phyloP scores from a whole-genome alignment of 1,140 invertebrate genomes.

The Scaptomyza graminum region DNA sequence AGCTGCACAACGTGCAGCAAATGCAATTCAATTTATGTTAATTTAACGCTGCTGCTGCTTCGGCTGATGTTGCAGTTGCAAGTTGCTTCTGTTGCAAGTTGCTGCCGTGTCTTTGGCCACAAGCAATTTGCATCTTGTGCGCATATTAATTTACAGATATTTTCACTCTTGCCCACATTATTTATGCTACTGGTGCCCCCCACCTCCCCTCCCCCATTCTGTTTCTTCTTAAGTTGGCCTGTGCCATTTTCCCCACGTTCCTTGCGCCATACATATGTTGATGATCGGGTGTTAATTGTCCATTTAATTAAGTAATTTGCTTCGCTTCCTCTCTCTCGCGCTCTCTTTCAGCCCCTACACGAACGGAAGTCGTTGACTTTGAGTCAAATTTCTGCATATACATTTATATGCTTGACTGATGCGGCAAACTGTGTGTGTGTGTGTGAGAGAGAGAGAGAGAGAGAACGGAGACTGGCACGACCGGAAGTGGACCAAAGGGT shows the following conservation, averaged over 20 bases:
- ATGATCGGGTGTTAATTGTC: conserved; percentile 77
- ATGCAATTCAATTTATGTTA: conserved; percentile 84
- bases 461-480: conserved; percentile 36
- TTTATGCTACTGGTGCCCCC: conserved; percentile 50
- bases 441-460: conserved; percentile 8
- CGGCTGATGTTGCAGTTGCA: conserved; percentile 35
- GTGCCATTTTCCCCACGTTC: conserved; percentile 28
- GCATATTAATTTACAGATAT: conserved; percentile 83
- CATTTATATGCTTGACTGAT: conserved; percentile 17
- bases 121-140: conserved; percentile 81
- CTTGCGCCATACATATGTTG: conserved; percentile 25
- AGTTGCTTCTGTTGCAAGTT: conserved; percentile 26
- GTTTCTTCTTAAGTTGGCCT: conserved; percentile 36
- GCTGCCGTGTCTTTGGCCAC: conserved; percentile 75
- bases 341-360: conserved; percentile 17
- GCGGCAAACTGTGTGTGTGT: neutral
- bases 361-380: conserved; percentile 81
- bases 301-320: conserved; percentile 83
- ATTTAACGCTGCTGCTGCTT: conserved; percentile 69
- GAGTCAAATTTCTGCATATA: conserved; percentile 51
- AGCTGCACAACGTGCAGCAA: conserved; percentile 71
- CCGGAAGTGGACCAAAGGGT: conserved; percentile 68
- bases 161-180: conserved; percentile 76
- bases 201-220: neutral
- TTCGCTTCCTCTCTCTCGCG: conserved; percentile 36